phyloP scores from a whole-genome alignment of 2,113 vertebrate species.

The Lanius collurio region DNA sequence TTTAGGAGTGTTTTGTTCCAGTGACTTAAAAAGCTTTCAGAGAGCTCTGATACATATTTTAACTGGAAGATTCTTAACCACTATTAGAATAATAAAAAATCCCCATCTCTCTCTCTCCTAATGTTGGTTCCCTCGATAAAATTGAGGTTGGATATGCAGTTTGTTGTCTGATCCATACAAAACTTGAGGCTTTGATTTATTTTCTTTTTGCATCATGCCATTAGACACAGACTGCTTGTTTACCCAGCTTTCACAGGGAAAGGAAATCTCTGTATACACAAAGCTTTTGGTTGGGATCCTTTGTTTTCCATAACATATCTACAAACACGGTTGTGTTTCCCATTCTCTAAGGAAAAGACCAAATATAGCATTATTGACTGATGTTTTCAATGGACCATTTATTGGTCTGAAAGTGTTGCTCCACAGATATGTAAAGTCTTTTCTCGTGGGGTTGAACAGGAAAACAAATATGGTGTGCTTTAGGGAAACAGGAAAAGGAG shows the following conservation, averaged over 20 bases:
- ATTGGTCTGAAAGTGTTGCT: not conserved
- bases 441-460: not conserved
- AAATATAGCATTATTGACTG: not conserved
- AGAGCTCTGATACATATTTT: not conserved
- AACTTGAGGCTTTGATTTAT: not conserved
- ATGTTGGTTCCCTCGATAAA: not conserved
- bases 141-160: not conserved
- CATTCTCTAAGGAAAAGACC: not conserved
- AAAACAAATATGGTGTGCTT: not conserved
- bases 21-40: not conserved
- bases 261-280: slow-evolving; percentile 1
- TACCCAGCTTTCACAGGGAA: not conserved
- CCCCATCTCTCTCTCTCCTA: not conserved
- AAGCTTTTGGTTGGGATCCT: not conserved
- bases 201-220: not conserved
- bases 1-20: not conserved
- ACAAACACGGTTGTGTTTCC: not conserved
- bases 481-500: slow-evolving; percentile 6
- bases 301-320: not conserved
- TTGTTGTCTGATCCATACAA: not conserved
- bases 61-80: not conserved
- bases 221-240: not conserved
- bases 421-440: not conserved
- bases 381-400: not conserved
- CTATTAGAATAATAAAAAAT: not conserved